phyloP scores from a whole-genome alignment of 2,797 vertebrate species.

The Premnoplex brunnescens region DNA sequence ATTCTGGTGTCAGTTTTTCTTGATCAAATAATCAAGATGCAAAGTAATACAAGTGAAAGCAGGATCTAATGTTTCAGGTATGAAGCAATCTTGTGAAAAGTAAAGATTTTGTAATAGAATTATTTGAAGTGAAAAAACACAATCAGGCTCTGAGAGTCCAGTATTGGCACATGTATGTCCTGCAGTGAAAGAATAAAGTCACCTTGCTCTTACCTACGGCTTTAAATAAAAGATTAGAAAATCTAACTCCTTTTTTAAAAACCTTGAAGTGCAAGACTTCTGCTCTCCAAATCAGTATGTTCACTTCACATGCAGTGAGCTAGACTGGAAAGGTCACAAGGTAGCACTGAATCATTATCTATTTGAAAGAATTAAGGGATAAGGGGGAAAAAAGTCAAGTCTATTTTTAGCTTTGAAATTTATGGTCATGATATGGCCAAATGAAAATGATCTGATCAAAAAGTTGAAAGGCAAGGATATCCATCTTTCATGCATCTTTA shows the following conservation, averaged over 20 bases:
- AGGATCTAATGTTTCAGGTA: background rate
- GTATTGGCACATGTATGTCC: rapidly evolving
- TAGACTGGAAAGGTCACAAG: conserved; percentile 34
- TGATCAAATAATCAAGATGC: background rate
- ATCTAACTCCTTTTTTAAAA: background rate
- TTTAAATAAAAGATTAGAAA: conserved; percentile 12
- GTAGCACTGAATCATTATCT: conserved; percentile 11
- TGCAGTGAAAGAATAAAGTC: background rate
- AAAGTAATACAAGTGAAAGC: background rate
- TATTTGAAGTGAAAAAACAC: background rate
- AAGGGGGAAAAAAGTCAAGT: background rate
- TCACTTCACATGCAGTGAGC: conserved; percentile 2
- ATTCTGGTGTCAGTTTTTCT: background rate
- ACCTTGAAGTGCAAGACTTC: background rate
- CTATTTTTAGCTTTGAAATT: conserved; percentile 53
- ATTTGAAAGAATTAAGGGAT: conserved; percentile 33
- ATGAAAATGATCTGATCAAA: conserved; percentile 6
- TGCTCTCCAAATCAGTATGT: background rate
- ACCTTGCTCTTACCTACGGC: background rate
- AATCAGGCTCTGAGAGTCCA: background rate
- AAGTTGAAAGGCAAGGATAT: background rate
- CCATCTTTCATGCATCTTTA: conserved; percentile 2
- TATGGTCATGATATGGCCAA: background rate
- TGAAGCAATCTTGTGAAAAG: background rate
- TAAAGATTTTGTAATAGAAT: background rate